Percentiles rank a stretch among this genome's conserved stretches.
phyloP scores from a whole-genome alignment of 2,797 vertebrate genomes.

The Pempheris klunzingeri region DNA sequence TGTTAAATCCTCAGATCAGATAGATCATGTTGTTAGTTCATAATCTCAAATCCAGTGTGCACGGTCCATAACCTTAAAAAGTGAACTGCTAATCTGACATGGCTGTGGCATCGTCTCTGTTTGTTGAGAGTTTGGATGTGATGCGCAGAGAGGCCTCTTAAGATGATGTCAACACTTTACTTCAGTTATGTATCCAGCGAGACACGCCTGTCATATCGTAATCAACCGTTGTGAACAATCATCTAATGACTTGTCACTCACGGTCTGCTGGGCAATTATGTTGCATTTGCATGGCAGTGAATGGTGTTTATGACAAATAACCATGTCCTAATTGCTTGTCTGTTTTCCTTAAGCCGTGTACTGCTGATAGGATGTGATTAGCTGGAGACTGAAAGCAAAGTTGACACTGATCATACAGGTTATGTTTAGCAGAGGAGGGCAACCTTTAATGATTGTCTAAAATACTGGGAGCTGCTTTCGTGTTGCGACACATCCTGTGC shows the following conservation, averaged over 20 bases:
- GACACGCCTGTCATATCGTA: constrained; percentile 82
- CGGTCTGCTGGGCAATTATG: constrained; percentile 87
- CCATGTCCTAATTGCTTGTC: constrained; percentile 86
- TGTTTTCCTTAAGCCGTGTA: constrained; percentile 83
- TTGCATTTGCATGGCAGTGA: constrained; percentile 86
- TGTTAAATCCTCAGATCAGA: no score
- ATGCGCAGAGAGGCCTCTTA: constrained; percentile 72
- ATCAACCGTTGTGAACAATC: constrained; percentile 88
- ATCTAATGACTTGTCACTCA: constrained; percentile 90
- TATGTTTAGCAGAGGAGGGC: constrained; percentile 45
- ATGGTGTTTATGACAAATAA: constrained; percentile 88
- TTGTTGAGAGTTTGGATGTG: constrained; percentile 40
- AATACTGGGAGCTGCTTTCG: not conserved
- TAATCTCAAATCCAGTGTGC: not conserved
- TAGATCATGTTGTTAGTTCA: not conserved
- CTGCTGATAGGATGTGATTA: constrained; percentile 84
- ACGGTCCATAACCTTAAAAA: not conserved
- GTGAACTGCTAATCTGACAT: not conserved
- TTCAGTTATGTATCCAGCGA: constrained; percentile 78
- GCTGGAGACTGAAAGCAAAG: constrained; percentile 66
- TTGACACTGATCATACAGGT: constrained; percentile 54
- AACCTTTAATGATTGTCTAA: constrained; percentile 13
- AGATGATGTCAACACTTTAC: constrained; percentile 79
- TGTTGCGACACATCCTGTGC: not conserved
- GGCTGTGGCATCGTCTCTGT: not conserved